Conservation (phyloP, 2,797 vertebrate genomes). For the Ambastaia sidthimunki region DNA sequence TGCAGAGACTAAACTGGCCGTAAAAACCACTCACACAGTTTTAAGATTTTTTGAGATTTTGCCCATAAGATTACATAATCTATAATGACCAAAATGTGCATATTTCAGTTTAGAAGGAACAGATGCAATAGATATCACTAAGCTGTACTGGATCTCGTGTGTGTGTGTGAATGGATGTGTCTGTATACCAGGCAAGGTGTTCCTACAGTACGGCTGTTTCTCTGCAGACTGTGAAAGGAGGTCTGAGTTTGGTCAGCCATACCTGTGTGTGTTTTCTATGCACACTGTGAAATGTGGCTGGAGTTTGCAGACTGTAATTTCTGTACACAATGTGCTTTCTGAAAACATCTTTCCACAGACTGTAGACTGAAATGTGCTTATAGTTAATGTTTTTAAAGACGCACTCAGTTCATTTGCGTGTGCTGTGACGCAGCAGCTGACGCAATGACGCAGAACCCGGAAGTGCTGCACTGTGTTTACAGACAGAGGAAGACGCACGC, state of each 20-base stretch:
- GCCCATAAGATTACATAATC: too few relatives aligned
- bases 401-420: too few relatives aligned
- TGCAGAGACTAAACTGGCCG: too few relatives aligned
- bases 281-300: slow-evolving; percentile 41
- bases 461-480: too few relatives aligned
- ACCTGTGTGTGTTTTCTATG: slow-evolving; percentile 37
- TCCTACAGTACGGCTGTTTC: slow-evolving; percentile 34
- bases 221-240: slow-evolving; percentile 48
- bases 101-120: too few relatives aligned
- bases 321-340: slow-evolving; percentile 14
- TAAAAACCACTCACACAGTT: too few relatives aligned
- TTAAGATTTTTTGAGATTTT: too few relatives aligned
- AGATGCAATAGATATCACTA: background rate
- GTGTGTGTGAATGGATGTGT: background rate
- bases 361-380: background rate
- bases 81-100: too few relatives aligned
- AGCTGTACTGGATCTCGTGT: background rate
- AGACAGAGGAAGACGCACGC: too few relatives aligned
- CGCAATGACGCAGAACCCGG: too few relatives aligned
- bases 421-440: too few relatives aligned
- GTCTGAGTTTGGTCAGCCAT: slow-evolving; percentile 34
- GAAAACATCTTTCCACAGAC: background rate
- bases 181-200: slow-evolving; percentile 26
- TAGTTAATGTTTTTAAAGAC: slow-evolving; percentile 2
- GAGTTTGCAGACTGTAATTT: slow-evolving; percentile 51